phyloP scores from a whole-genome alignment of 2,888 invertebrate genomes.

The Griposia aprilina region DNA sequence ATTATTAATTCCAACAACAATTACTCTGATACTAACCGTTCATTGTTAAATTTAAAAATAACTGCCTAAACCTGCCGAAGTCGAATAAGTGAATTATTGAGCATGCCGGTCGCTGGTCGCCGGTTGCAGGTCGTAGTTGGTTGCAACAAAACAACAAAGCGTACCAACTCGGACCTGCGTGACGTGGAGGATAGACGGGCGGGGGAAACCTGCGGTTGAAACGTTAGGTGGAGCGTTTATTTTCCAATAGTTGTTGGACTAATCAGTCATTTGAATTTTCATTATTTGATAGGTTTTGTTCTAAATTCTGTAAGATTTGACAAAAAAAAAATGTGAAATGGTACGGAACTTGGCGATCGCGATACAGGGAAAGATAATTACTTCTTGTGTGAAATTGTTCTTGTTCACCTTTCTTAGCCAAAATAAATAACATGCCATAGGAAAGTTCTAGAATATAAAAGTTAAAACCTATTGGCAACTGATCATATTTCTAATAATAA shows the following conservation, averaged over 20 bases:
- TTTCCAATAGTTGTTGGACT: too few relatives aligned
- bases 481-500: neutral
- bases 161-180: conserved; percentile 29
- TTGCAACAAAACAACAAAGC: conserved; percentile 45
- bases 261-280: neutral
- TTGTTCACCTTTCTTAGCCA: too few relatives aligned
- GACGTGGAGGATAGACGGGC: conserved; percentile 1
- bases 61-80: neutral
- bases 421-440: neutral
- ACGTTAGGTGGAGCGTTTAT: neutral
- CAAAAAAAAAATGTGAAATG: too few relatives aligned
- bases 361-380: neutral
- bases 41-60: conserved; percentile 10
- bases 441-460: neutral
- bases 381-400: neutral
- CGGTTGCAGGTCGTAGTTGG: neutral
- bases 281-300: neutral
- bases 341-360: neutral
- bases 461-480: neutral
- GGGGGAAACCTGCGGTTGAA: conserved; percentile 18
- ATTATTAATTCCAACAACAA: neutral
- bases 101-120: neutral
- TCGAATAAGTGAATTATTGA: conserved; percentile 42
- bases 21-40: neutral
- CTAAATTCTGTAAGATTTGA: neutral